Base-by-base conservation (phyloP, 2,113 vertebrate genomes). In the Aythya baeri region DNA sequence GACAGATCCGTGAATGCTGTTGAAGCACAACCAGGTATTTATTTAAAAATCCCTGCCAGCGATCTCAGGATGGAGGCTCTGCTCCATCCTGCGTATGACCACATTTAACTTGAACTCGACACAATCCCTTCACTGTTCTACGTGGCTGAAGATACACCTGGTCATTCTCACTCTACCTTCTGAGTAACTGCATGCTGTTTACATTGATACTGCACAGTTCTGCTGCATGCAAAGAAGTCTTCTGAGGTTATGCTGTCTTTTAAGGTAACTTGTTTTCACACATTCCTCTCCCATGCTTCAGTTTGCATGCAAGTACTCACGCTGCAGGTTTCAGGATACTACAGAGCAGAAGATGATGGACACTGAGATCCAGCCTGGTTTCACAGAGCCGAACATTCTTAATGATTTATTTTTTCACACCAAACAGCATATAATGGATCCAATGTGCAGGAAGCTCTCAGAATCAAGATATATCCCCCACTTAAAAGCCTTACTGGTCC, bases 1-100 rank as follows among this genome's bases (percentile, higher is more conserved):
- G 55, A 32, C 49, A 34, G 29, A 18, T 17, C 67, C 1, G 0
- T 57, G 67, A 8, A 38, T 61, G 58, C 88, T 52, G 20, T 7
- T 55, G 13, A 29, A 61, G n/a, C 38, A 55, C 44, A 23, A 17
- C 14, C 2, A 36, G 23, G 16, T 12, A 38, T 57, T 77, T 36
- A 16, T 29, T 55, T 13, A 6, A 9, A 17, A 49, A 52, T 11
- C 2, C 3, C 38, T 27, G 34, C 4, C 26, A 43, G 46, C 3
- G 29, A 5, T 72, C 54, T 82, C 31, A 13, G 43, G 17, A 9
- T 12, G 22, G 8, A 83, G 26, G 3, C 49, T 26, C 7, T 25
- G 49, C 13, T 43, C 32, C 29, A 4, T 62, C 18, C 76, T 25
- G 3, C 13, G 2, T 9, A 4, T 1, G 1, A 10, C 17, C 34